These are phyloP conservation scores for Meiosimyza platycephala DNA, from an alignment of 2,888 invertebrate genomes.

Conservation along the genomic window DNA sequence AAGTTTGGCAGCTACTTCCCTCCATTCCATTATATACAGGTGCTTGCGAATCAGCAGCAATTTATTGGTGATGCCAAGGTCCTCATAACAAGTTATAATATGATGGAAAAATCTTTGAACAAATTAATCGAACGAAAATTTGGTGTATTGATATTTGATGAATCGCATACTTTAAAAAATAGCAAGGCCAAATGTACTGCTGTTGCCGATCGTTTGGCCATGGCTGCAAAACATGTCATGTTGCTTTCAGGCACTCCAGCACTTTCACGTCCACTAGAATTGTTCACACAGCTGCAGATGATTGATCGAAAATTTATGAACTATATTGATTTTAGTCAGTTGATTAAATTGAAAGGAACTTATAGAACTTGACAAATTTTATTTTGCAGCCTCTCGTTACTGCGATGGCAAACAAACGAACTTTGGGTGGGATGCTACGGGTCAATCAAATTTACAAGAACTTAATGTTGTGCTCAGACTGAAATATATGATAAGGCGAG, in stretches of 20 bases:
- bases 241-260: conserved; percentile 96
- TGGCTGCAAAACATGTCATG: conserved; percentile 75
- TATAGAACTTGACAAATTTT: conserved; percentile 42
- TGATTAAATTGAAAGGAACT: neutral
- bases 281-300: conserved; percentile 86
- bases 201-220: conserved; percentile 72
- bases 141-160: conserved; percentile 87
- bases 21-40: conserved; percentile 77
- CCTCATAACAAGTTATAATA: conserved; percentile 89
- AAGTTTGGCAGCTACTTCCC: conserved; percentile 81
- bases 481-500: conserved; percentile 87
- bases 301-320: conserved; percentile 75
- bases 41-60: conserved; percentile 76
- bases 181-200: conserved; percentile 80
- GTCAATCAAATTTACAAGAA: conserved; percentile 88
- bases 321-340: conserved; percentile 73
- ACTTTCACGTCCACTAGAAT: conserved; percentile 88
- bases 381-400: conserved; percentile 76
- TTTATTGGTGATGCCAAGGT: conserved; percentile 76
- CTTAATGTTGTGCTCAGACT: conserved; percentile 78
- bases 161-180: conserved; percentile 92
- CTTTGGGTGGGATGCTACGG: conserved; percentile 92
- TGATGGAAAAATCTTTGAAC: conserved; percentile 75
- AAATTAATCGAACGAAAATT: conserved; percentile 74
- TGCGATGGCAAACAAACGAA: conserved; percentile 80